Evolutionary conservation across 2,888 invertebrate genomes (phyloP).

Genomic region (Plebejus argus): DNA sequence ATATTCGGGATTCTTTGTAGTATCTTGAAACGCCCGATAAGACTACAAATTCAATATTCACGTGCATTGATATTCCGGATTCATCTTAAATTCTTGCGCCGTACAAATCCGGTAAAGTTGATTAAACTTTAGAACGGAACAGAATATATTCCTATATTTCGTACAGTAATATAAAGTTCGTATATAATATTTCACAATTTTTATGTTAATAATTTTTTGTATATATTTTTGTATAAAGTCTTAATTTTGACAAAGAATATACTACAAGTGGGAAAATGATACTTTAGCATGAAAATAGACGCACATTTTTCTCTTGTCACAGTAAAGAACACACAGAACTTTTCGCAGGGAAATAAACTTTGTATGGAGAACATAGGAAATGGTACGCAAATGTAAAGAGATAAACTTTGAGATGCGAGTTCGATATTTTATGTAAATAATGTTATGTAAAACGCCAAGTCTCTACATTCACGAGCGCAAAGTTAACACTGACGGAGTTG

Average conservation of each 20-base stretch:
- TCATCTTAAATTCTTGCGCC: conserved; percentile 2
- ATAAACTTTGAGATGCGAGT: background rate
- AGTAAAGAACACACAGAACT: background rate
- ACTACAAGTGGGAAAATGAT: background rate
- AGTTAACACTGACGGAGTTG: background rate
- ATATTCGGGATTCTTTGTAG: background rate
- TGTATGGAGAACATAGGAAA: conserved; percentile 2
- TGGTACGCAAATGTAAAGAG: background rate
- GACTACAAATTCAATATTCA: conserved; percentile 9
- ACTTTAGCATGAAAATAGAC: background rate
- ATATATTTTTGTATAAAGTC: background rate
- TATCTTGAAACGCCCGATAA: background rate
- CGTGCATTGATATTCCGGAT: conserved; percentile 11
- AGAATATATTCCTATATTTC: background rate
- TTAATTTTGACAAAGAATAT: background rate
- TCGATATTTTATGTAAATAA: conserved; percentile 8
- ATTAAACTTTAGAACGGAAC: conserved; percentile 5
- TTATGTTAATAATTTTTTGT: too few relatives aligned
- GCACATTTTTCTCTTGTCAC: background rate
- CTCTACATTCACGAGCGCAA: background rate
- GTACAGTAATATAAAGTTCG: background rate
- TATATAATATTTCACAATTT: background rate
- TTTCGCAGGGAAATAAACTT: background rate
- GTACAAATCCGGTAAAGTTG: conserved; percentile 1
- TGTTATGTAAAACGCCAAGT: background rate